Evolutionary conservation across 2,797 vertebrate genomes (phyloP), one percentile per base, ranked within the genome.

Genomic region (Botia almorhae): DNA sequence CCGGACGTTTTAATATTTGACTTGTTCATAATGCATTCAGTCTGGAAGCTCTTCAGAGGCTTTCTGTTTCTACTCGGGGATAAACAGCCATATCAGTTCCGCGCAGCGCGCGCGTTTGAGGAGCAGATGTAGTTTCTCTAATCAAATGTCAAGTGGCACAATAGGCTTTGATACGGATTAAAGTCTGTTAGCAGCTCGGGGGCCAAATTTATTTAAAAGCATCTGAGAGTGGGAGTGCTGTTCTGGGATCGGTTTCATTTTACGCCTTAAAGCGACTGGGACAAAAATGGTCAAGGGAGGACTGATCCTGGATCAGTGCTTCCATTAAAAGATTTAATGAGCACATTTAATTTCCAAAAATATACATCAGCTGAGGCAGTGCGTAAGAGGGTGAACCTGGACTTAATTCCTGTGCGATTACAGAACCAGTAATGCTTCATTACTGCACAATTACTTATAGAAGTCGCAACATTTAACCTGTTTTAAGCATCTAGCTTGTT

Each of bases 91-190:
- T 74, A 72, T 80, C 69, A 67, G 78, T 73, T 73, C 69, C 21
- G 3, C 33, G 29, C 46, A 64, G 69, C 56, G 61, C 64, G 33
- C 33, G n/a, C 48, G 67, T 73, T 50, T 74, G 36, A 67, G 69
- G 58, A 80, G 29, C 78, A 67, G 70, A 80, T 80, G 70, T 67
- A 46, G 58, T 73, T 72, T 73, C 78, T 74, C 17, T 67, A 74
- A 74, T 80, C 78, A 67, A 74, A 67, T 74, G 78, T 80, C 78
- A 80, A 80, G 53, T 60, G 61, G 13, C 70, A 80, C 70, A 80
- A 74, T 68, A 60, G 61, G 71, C 78, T 80, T 80, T 36, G 78
- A 74, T 74, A 74, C 67, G 78, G 78, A 80, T 80, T 68, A 67
- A 80, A 80, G 51, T 63, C 53, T 68, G 39, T 80, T 80, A 80